Evolutionary conservation across 2,113 vertebrate genomes (phyloP), one percentile per base, ranked within the genome.

Genomic region (Casuarius casuarius): DNA sequence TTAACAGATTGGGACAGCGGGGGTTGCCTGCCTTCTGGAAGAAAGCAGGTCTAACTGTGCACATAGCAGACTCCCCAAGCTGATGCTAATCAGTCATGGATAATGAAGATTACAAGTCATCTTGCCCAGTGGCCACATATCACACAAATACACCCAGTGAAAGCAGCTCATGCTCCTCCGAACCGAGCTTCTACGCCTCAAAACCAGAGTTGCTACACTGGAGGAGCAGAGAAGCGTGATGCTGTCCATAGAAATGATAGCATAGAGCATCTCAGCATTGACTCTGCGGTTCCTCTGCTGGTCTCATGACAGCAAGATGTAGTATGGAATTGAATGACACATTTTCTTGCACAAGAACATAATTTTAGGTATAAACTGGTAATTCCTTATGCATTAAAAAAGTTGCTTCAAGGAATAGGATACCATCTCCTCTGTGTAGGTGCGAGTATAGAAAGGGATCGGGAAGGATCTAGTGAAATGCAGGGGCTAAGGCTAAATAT

Each of bases 81-180:
- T 20, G 5, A 42, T 40, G n/a, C 2, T n/a, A 33, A 49, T 31
- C 12, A 25, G 9, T 18, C 19, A 42, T 7, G 49, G 11, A 7
- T 65, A 68, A 49, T 15, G 25, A 84, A 46, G 49, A 66, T 16
- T 12, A 8, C 5, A 40, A 58, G 12, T 22, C 5, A 23, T 46
- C 31, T 68, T 72, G 42, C 4, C 26, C 25, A 44, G 35, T 15
- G 23, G 22, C 46, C 17, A 5, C 46, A 7, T 21, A 49, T 62
- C 42, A 23, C 4, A 23, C 15, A 26, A 26, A 42, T 26, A 7
- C 20, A 19, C 7, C 38, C 48, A 38, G 40, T 73, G 61, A 54
- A 74, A 8, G 12, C 2, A 75, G 17, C 5, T 12, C 0, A 0
- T n/a, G 15, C 17, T 42, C 5, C 31, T 52, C 12, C 31, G 3